These are phyloP conservation scores for Thymelicus acteon DNA, from an alignment of 2,888 invertebrate genomes.

Conservation along the genomic window DNA sequence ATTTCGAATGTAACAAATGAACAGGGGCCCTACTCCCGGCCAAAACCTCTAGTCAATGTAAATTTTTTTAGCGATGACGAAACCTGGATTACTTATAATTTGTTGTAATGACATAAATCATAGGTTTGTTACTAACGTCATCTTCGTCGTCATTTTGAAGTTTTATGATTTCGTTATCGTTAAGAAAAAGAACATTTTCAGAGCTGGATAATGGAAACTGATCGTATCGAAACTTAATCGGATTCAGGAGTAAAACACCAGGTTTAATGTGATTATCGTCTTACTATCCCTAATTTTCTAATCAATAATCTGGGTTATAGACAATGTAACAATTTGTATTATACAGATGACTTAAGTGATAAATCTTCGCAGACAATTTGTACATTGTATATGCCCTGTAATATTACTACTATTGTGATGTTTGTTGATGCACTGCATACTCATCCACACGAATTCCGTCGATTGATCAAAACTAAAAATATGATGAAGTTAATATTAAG, in stretches of 20 bases:
- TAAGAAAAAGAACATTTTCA: too few relatives aligned
- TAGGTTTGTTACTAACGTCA: not conserved
- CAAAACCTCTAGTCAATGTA: not conserved
- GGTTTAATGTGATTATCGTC: not conserved
- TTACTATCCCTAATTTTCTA: not conserved
- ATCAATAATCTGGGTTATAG: not conserved
- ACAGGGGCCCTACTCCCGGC: not conserved
- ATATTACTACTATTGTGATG: constrained; percentile 32
- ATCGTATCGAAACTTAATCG: not conserved
- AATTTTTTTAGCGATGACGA: not conserved
- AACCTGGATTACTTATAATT: not conserved
- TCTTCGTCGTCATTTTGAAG: not conserved
- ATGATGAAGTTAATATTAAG: constrained; percentile 44
- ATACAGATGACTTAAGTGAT: not conserved
- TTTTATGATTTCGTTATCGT: not conserved
- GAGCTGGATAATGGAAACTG: too few relatives aligned
- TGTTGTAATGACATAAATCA: not conserved
- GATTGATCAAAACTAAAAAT: constrained; percentile 46
- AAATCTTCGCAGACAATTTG: not conserved
- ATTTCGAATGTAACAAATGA: not conserved
- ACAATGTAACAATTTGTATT: constrained; percentile 4
- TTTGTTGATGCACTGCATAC: constrained; percentile 35
- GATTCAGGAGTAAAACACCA: not conserved
- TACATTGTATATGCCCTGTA: not conserved
- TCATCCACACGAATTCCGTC: constrained; percentile 49